Percentiles rank a stretch among this genome's conserved stretches.
Conservation (phyloP, 2,888 invertebrate genomes). For the Helobdella robusta region DNA sequence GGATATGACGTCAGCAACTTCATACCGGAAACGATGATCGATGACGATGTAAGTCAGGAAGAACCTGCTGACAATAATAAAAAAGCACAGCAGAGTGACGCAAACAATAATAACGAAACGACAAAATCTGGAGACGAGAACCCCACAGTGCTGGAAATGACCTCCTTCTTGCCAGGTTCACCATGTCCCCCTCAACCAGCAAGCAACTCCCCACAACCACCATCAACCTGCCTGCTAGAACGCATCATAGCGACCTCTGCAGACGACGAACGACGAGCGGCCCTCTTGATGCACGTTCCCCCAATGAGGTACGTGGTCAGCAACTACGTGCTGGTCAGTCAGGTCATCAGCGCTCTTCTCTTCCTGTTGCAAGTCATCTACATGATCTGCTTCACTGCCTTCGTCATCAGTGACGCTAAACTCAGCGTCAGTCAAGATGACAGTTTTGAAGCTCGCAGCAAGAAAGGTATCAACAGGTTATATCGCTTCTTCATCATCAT, state of each 20-base stretch:
- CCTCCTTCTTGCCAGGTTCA: too few relatives aligned
- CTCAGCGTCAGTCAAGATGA: neutral
- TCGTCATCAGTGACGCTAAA: neutral
- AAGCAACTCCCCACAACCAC: too few relatives aligned
- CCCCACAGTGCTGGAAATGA: too few relatives aligned
- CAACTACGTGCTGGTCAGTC: constrained; percentile 12
- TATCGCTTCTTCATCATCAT: neutral
- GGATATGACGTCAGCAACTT: constrained; percentile 17
- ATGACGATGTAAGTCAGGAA: too few relatives aligned
- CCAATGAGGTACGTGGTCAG: constrained; percentile 6
- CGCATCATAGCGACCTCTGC: constrained; percentile 21
- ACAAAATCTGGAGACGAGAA: too few relatives aligned
- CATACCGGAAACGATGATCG: constrained; percentile 22
- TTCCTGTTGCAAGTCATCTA: constrained; percentile 12
- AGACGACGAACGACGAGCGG: neutral
- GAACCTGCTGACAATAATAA: neutral
- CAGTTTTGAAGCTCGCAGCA: neutral
- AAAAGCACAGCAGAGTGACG: too few relatives aligned
- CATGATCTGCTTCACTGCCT: constrained; percentile 8
- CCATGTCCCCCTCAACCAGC: too few relatives aligned
- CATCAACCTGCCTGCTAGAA: too few relatives aligned
- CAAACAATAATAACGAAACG: neutral
- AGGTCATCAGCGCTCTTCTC: constrained; percentile 11
- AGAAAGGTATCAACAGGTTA: neutral
- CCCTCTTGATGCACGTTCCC: constrained; percentile 6